A percentile compares a stretch with the other conserved stretches of the same genome.
Evolutionary conservation across 2,797 vertebrate genomes (phyloP).

Genomic region (Danio jaintianensis): DNA sequence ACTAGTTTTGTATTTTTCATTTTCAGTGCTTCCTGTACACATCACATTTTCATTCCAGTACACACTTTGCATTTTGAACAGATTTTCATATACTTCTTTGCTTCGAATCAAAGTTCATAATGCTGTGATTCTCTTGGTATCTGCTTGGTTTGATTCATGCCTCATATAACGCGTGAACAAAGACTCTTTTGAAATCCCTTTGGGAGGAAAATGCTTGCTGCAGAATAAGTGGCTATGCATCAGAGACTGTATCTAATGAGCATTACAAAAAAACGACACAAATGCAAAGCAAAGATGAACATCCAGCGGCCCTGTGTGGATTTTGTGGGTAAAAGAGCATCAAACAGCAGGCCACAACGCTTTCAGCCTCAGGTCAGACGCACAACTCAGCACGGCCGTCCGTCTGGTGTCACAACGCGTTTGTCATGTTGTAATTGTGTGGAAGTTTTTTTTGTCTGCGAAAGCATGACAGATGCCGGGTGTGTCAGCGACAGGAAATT

Average conservation of each 20-base stretch:
- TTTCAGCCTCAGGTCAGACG: conserved; percentile 14
- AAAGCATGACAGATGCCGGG: background rate
- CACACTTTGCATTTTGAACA: no score
- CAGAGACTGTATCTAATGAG: conserved; percentile 11
- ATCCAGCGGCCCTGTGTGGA: background rate
- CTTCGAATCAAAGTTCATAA: no score
- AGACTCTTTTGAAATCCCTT: no score
- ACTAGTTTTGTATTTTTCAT: no score
- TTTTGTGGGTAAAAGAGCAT: conserved; percentile 36
- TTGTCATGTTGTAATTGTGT: conserved; percentile 24
- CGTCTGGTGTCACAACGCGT: conserved; percentile 19
- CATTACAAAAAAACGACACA: conserved; percentile 2
- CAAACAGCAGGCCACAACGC: conserved; percentile 31
- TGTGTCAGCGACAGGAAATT: conserved; percentile 12
- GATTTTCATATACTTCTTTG: no score
- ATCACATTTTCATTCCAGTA: no score
- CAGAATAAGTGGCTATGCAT: background rate
- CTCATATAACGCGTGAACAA: no score
- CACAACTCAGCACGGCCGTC: conserved; percentile 22
- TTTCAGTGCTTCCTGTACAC: no score
- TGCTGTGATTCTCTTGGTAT: no score
- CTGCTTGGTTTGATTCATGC: no score
- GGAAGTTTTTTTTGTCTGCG: conserved; percentile 13
- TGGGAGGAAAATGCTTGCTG: no score
- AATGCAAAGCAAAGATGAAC: background rate